Conservation (phyloP, 1,140 invertebrate species). For the Amphibalanus amphitrite region DNA sequence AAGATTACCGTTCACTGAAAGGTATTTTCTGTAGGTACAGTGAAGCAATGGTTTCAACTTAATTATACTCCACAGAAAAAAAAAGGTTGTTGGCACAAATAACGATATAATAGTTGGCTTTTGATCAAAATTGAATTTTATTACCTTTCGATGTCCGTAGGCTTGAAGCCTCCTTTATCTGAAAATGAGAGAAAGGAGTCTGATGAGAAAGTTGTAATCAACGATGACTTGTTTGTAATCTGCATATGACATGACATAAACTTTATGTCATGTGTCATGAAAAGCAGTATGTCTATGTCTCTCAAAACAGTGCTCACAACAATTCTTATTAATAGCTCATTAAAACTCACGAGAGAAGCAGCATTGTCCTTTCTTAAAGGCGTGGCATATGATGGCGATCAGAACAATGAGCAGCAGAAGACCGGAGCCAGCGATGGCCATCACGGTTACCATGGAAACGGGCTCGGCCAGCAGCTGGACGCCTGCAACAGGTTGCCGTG, state of each 20-base stretch:
- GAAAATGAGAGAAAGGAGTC: neutral
- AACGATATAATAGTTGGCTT: neutral
- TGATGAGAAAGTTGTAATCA: no score
- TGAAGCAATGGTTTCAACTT: neutral
- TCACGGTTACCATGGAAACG: neutral
- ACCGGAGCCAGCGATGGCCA: neutral
- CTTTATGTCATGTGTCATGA: no score
- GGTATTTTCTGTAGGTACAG: neutral
- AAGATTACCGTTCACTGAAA: neutral
- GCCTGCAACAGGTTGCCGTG: neutral
- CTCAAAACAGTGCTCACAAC: no score
- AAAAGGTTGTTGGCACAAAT: neutral
- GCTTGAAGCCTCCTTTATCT: conserved; percentile 1
- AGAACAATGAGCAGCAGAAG: neutral
- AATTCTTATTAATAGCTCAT: no score
- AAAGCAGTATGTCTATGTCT: no score
- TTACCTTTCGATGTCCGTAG: neutral
- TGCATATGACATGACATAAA: no score
- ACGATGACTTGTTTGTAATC: no score
- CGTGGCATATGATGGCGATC: neutral
- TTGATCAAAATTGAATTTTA: neutral
- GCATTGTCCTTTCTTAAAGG: neutral
- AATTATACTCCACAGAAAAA: neutral
- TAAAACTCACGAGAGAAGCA: no score
- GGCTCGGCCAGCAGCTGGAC: neutral